Conservation (phyloP, 2,797 vertebrate species). For the Clarias laeviceps region DNA sequence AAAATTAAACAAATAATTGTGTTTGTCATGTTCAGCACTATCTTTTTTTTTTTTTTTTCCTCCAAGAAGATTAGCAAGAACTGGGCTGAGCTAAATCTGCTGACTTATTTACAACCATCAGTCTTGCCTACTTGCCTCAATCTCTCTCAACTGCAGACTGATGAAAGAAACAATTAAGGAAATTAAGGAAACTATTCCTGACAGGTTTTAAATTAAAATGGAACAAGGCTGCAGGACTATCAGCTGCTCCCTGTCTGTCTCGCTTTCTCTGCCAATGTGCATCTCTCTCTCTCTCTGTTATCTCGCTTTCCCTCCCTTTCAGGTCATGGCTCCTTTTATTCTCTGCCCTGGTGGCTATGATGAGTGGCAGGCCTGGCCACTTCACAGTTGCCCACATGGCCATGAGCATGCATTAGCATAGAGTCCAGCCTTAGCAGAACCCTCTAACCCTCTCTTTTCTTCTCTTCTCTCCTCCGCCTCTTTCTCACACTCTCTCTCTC, state of each 20-base stretch:
- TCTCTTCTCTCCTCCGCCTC: background rate
- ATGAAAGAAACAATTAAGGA: slow-evolving; percentile 50
- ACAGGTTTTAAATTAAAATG: slow-evolving; percentile 45
- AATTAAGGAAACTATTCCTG: slow-evolving; percentile 34
- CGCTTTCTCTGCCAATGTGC: slow-evolving; percentile 60
- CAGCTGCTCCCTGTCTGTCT: slow-evolving; percentile 50
- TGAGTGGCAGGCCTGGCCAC: slow-evolving; percentile 46
- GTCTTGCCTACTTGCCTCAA: slow-evolving; percentile 25
- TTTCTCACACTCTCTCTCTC: slow-evolving; percentile 27
- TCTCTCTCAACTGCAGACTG: slow-evolving; percentile 24
- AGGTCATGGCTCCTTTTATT: slow-evolving; percentile 53
- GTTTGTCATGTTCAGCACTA: background rate
- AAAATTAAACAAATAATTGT: background rate
- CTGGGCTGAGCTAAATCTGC: slow-evolving; percentile 2
- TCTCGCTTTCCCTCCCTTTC: slow-evolving; percentile 22
- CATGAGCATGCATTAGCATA: slow-evolving; percentile 66
- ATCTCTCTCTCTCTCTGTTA: slow-evolving; percentile 20
- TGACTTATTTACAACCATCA: slow-evolving; percentile 41
- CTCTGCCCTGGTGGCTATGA: slow-evolving; percentile 47
- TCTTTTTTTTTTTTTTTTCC: background rate
- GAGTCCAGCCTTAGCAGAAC: slow-evolving; percentile 60
- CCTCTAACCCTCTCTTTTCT: slow-evolving; percentile 46
- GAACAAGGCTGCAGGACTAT: slow-evolving; percentile 43
- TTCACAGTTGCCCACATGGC: slow-evolving; percentile 50
- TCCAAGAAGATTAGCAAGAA: background rate